phyloP scores from a whole-genome alignment of 2,888 invertebrate species.

The Cybosia mesomella region DNA sequence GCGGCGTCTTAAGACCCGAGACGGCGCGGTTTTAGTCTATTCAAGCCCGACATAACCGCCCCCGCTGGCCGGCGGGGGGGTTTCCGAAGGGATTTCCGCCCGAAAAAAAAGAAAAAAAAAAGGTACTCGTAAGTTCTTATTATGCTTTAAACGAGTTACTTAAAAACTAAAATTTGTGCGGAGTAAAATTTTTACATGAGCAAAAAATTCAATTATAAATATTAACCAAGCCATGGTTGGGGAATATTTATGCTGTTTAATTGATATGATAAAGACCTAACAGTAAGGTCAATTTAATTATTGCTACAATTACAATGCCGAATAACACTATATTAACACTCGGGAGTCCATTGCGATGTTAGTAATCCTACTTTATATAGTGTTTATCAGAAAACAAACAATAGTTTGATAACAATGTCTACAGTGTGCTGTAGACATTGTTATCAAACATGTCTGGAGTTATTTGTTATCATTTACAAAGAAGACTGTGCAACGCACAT shows the following conservation, averaged over 20 bases:
- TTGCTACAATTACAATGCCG: neutral
- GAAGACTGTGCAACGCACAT: neutral
- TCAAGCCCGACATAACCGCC: too few species aligned
- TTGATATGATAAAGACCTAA: too few species aligned
- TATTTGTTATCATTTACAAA: neutral
- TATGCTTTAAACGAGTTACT: too few species aligned
- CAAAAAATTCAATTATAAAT: neutral
- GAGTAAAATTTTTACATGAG: too few species aligned
- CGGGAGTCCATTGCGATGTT: neutral
- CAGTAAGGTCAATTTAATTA: neutral
- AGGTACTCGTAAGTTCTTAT: too few species aligned
- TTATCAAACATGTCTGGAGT: neutral
- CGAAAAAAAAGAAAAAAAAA: too few species aligned
- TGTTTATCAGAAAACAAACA: conserved; percentile 11
- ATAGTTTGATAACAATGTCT: neutral
- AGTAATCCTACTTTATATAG: neutral
- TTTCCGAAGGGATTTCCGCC: too few species aligned
- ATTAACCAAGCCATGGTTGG: neutral
- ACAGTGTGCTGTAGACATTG: too few species aligned
- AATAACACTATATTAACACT: neutral
- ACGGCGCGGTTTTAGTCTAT: too few species aligned
- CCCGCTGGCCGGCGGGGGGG: too few species aligned
- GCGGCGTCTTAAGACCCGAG: too few species aligned
- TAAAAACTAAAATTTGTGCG: too few species aligned
- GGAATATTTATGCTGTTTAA: neutral